These are phyloP conservation scores for Drosophila navojoa DNA, from an alignment of 1,140 invertebrate species.

Conservation along the genomic window DNA sequence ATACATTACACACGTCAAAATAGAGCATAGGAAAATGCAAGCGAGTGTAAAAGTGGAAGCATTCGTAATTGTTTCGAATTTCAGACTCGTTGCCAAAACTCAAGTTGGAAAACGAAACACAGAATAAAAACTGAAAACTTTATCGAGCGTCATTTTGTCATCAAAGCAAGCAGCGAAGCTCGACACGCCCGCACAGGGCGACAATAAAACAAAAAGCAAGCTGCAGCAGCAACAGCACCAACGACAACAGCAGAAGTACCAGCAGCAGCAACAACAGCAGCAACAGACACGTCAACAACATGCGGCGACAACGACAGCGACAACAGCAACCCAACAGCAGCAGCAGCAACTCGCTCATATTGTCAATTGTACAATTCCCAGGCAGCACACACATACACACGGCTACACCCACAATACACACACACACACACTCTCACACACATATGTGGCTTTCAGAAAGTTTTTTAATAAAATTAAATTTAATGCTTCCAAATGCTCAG, in stretches of 20 bases:
- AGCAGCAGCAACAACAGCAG: slow-evolving; percentile 43
- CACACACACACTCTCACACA: slow-evolving; percentile 15
- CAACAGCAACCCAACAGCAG: slow-evolving; percentile 21
- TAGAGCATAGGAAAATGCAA: slow-evolving; percentile 41
- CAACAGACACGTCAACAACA: slow-evolving; percentile 70
- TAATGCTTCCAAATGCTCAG: slow-evolving; percentile 71
- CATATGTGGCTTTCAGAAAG: slow-evolving; percentile 52
- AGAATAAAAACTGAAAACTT: slow-evolving; percentile 65
- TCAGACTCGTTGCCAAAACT: slow-evolving; percentile 51
- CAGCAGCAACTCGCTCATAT: slow-evolving; percentile 64
- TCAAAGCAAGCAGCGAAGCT: slow-evolving; percentile 41
- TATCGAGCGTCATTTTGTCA: slow-evolving; percentile 48
- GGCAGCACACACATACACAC: slow-evolving; percentile 38
- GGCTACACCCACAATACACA: slow-evolving; percentile 25
- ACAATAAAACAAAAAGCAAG: slow-evolving; percentile 67
- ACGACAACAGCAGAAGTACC: slow-evolving; percentile 41
- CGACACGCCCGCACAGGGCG: slow-evolving; percentile 61
- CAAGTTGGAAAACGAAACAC: not conserved
- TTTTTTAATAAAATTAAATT: slow-evolving; percentile 82
- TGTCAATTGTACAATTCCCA: slow-evolving; percentile 79
- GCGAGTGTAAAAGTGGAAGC: slow-evolving; percentile 35
- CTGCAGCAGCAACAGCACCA: slow-evolving; percentile 5
- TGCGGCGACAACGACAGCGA: slow-evolving; percentile 61
- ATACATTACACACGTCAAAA: not conserved
- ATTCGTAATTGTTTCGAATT: slow-evolving; percentile 69